phyloP scores from a whole-genome alignment of 1,140 invertebrate species.

The Asbolus verrucosus region DNA sequence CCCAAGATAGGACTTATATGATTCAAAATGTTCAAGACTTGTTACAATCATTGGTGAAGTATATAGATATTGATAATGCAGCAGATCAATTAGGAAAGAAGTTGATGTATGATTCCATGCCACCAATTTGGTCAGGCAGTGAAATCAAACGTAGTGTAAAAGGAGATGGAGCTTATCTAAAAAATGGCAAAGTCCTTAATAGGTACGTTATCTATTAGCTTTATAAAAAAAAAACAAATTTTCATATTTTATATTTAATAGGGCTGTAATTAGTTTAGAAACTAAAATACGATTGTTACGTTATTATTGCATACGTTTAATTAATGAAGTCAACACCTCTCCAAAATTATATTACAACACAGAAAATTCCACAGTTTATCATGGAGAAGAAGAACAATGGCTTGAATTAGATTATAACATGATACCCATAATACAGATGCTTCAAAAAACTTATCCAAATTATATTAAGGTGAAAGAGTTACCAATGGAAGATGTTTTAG shows the following conservation, averaged over 20 bases:
- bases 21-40: conserved; percentile 72
- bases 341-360: conserved; percentile 80
- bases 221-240: too few species aligned
- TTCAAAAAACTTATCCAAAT: conserved; percentile 82
- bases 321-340: conserved; percentile 75
- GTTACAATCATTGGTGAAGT: conserved; percentile 72
- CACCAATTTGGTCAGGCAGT: conserved; percentile 77
- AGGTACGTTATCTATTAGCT: too few species aligned
- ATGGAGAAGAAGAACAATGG: conserved; percentile 82
- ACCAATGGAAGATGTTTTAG: conserved; percentile 72
- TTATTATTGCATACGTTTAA: conserved; percentile 70
- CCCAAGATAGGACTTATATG: conserved; percentile 70
- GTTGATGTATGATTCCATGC: conserved; percentile 89
- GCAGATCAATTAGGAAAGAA: conserved; percentile 87
- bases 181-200: conserved; percentile 72
- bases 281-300: conserved; percentile 58
- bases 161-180: conserved; percentile 77
- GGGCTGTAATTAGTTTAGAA: conserved; percentile 57
- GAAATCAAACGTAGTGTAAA: conserved; percentile 78
- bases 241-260: conserved; percentile 58
- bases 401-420: conserved; percentile 78
- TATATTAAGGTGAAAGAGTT: conserved; percentile 80
- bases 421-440: conserved; percentile 75
- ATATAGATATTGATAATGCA: conserved; percentile 82
- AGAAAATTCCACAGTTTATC: conserved; percentile 88